Evolutionary conservation across 1,140 invertebrate species (phyloP).

Genomic region (Daktulosphaira vitifoliae): DNA sequence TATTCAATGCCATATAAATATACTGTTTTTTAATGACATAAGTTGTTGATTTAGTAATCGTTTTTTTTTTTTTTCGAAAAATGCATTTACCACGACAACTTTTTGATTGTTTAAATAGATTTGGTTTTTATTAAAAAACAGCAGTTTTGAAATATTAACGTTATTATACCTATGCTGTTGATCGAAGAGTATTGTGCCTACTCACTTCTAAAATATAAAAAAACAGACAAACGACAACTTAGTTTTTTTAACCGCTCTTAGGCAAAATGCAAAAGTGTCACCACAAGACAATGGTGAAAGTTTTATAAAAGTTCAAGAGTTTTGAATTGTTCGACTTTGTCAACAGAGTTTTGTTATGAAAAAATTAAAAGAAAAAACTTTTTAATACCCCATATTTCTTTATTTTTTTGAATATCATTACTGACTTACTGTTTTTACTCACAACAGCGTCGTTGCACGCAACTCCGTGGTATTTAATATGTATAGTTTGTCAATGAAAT

Average conservation of each 20-base stretch:
- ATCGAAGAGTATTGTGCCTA: too few species aligned
- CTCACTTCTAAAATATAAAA: too few species aligned
- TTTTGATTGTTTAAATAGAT: too few species aligned
- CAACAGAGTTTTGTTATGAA: conserved; percentile 11
- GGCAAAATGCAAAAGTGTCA: conserved; percentile 27
- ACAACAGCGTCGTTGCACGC: background rate
- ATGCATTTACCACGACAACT: too few species aligned
- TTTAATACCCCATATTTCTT: background rate
- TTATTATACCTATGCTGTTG: too few species aligned
- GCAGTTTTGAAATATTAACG: too few species aligned
- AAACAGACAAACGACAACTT: too few species aligned
- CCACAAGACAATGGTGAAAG: conserved; percentile 26
- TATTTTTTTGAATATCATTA: conserved; percentile 28
- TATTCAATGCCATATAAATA: too few species aligned
- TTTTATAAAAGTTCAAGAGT: conserved; percentile 29
- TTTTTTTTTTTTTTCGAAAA: too few species aligned
- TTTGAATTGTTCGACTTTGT: conserved; percentile 20
- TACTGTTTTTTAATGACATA: too few species aligned
- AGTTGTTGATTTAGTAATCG: too few species aligned
- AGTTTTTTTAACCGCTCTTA: conserved; percentile 6
- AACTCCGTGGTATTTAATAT: background rate
- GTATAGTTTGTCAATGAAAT: background rate
- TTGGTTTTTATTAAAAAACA: too few species aligned
- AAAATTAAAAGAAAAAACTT: conserved; percentile 2
- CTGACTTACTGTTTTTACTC: background rate